Conservation (phyloP, 2,888 invertebrate genomes). For the Melinaea menophilus region DNA sequence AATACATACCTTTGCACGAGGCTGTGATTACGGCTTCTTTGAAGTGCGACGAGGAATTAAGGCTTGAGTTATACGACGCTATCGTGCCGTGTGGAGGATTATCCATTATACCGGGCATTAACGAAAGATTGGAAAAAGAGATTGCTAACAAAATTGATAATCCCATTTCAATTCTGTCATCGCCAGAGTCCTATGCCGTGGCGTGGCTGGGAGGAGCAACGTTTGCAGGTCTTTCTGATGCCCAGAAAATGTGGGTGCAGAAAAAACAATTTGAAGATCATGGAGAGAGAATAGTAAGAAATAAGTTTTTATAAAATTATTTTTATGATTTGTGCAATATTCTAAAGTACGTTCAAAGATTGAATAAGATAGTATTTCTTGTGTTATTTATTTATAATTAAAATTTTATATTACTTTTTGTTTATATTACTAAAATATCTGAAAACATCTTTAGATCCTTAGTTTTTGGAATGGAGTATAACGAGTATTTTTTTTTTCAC, state of each 20-base stretch:
- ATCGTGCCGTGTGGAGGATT: constrained; percentile 57
- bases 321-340: not conserved
- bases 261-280: constrained; percentile 60
- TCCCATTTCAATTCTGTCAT: constrained; percentile 43
- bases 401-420: too few relatives aligned
- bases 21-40: constrained; percentile 40
- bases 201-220: constrained; percentile 64
- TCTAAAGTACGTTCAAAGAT: not conserved
- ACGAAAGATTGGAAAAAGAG: constrained; percentile 46
- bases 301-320: constrained; percentile 45
- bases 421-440: too few relatives aligned
- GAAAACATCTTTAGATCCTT: too few relatives aligned
- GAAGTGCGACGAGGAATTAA: constrained; percentile 55
- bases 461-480: too few relatives aligned
- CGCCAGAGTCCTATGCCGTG: constrained; percentile 49
- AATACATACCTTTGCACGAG: constrained; percentile 44
- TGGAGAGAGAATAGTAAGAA: constrained; percentile 54
- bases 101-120: constrained; percentile 50
- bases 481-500: too few relatives aligned
- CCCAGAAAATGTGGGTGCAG: constrained; percentile 49
- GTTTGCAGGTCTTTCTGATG: constrained; percentile 52
- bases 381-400: too few relatives aligned
- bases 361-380: not conserved
- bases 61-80: constrained; percentile 41
- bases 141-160: constrained; percentile 36